Evolutionary conservation across 2,797 vertebrate species (phyloP).

Genomic region (Gymnoscopelus braueri): DNA sequence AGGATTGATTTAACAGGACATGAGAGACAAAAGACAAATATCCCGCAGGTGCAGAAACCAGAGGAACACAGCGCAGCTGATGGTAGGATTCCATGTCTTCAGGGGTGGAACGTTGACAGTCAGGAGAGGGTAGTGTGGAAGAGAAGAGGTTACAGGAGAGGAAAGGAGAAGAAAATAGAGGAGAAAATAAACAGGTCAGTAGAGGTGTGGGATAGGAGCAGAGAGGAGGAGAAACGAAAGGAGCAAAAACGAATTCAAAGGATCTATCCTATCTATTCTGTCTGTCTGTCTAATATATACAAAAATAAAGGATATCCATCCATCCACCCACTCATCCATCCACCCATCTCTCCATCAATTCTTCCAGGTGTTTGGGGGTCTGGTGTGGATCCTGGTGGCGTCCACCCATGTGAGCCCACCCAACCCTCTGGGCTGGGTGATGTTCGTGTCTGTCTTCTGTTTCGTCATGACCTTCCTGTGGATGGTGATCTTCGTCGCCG

Average conservation of each 20-base stretch:
- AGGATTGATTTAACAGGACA: no score
- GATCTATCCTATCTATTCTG: rapidly evolving
- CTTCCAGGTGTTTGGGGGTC: constrained; percentile 84
- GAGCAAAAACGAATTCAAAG: not conserved
- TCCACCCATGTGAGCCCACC: constrained; percentile 34
- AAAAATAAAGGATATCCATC: no score
- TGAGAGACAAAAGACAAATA: not conserved
- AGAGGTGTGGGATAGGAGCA: no score
- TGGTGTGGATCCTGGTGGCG: constrained; percentile 92
- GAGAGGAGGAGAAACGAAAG: no score
- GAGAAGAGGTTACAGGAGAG: no score
- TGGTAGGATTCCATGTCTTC: constrained; percentile 5
- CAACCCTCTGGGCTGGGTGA: constrained; percentile 88
- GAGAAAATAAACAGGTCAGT: no score
- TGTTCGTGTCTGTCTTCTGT: constrained; percentile 92
- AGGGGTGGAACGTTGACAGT: constrained; percentile 34
- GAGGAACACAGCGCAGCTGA: not conserved
- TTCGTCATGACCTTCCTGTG: constrained; percentile 85
- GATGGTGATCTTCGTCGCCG: constrained; percentile 74
- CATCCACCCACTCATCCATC: constrained; percentile 37
- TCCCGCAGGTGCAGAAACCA: not conserved
- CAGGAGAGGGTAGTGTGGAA: no score
- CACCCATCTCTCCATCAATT: not conserved
- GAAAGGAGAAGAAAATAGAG: no score
- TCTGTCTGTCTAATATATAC: no score